These are phyloP conservation scores for Zophobas morio DNA, from an alignment of 1,140 invertebrate genomes.

Conservation along the genomic window DNA sequence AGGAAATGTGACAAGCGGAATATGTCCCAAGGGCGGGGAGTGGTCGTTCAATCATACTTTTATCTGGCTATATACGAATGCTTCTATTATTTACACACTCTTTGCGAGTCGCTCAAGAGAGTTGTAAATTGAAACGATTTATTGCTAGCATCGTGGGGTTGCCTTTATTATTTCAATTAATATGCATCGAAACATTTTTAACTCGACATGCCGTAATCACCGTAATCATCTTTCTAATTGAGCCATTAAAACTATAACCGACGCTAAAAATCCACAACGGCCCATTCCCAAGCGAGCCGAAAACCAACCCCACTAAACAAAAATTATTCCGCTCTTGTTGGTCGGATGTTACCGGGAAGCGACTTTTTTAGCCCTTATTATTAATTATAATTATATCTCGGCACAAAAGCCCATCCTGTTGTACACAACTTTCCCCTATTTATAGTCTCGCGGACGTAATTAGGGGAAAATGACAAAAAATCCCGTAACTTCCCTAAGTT, in stretches of 20 bases:
- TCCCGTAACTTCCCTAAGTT: conserved; percentile 26
- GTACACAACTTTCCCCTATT: conserved; percentile 27
- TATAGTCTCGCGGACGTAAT: conserved; percentile 18
- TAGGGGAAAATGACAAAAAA: conserved; percentile 44
- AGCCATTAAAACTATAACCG: conserved; percentile 44
- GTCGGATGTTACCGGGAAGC: conserved; percentile 33
- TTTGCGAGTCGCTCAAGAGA: conserved; percentile 48
- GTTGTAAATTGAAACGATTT: conserved; percentile 51
- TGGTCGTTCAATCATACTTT: conserved; percentile 64
- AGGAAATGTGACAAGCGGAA: conserved; percentile 63
- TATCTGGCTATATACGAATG: conserved; percentile 56
- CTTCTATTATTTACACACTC: conserved; percentile 51
- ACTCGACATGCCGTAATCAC: conserved; percentile 41
- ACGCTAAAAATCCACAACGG: conserved; percentile 33
- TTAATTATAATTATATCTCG: conserved; percentile 43
- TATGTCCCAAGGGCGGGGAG: conserved; percentile 62
- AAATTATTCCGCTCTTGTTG: conserved; percentile 30
- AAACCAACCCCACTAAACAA: conserved; percentile 33
- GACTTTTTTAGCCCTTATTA: conserved; percentile 45
- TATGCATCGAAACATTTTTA: conserved; percentile 48
- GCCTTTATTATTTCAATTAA: conserved; percentile 48
- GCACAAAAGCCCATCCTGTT: conserved; percentile 44
- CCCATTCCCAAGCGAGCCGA: conserved; percentile 30
- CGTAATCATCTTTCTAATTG: conserved; percentile 44
- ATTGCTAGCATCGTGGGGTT: conserved; percentile 43